Evolutionary conservation across 1,140 invertebrate genomes (phyloP).

Genomic region (Metaphire vulgaris): DNA sequence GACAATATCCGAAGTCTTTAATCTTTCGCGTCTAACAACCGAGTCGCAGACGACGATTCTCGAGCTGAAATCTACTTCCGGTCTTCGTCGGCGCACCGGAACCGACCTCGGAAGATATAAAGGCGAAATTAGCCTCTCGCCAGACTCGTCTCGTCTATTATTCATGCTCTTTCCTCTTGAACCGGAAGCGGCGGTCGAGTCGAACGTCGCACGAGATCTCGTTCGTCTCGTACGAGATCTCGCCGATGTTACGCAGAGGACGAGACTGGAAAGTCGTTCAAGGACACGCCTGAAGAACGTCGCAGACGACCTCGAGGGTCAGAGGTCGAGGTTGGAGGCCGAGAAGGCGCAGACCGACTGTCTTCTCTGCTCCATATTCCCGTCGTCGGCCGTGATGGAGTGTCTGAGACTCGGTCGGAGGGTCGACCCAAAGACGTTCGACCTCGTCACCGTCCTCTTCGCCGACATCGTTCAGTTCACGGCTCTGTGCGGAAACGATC

Average conservation of each 20-base stretch:
- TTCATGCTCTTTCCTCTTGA: no score
- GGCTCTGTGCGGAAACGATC: constrained; percentile 68
- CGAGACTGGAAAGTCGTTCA: constrained; percentile 89
- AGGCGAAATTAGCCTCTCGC: no score
- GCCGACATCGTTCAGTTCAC: constrained; percentile 73
- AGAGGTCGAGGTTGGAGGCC: constrained; percentile 80
- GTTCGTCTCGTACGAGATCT: constrained; percentile 89
- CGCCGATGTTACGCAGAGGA: constrained; percentile 89
- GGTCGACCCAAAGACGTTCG: constrained; percentile 25
- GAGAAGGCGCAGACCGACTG: constrained; percentile 93
- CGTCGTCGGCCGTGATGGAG: constrained; percentile 79
- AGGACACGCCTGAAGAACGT: constrained; percentile 85
- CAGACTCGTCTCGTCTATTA: no score
- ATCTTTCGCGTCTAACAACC: no score
- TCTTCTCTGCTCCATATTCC: constrained; percentile 84
- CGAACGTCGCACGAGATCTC: no score
- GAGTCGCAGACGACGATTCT: no score
- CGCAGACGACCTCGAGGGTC: constrained; percentile 56
- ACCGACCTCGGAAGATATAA: no score
- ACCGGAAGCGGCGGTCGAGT: no score
- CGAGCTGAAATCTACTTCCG: no score
- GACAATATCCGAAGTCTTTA: no score
- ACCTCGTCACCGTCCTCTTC: constrained; percentile 56
- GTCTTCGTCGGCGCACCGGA: no score
- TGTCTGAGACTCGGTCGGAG: constrained; percentile 79